Evolutionary conservation across 2,797 vertebrate species (phyloP), one percentile per base, ranked within the genome.

Genomic region (Furcifer pardalis): DNA sequence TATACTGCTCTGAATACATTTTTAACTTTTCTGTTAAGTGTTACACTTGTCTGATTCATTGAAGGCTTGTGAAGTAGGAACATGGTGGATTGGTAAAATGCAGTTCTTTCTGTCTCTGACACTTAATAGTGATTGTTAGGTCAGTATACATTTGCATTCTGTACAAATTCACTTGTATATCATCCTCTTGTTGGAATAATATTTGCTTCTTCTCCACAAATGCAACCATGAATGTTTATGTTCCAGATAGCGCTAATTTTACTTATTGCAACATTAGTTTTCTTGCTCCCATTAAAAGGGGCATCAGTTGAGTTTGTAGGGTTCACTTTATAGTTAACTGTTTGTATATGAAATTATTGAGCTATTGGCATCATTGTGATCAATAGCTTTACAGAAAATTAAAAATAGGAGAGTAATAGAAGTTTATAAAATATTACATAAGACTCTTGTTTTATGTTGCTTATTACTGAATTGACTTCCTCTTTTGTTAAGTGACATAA

Each of bases 41-140:
- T 77, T 81, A 83, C 91, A 89, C 87, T 80, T 87, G 86, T 93
- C 77, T 27, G 46, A 87, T 83, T 79, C 84, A 85, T 85, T 21
- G 75, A 86, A 82, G 83, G 62, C 59, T n/a, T 10, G 42, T 91
- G 83, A 88, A 83, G 85, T 73, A 44, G 42, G 19, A 5, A 17
- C 6, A 10, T 46, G 60, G 30, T 65, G 17, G 32, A 35, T 35
- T 2, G 59, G n/a, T 27, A 71, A 52, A 71, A n/a, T 21, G 35
- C 7, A 69, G 40, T 15, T 77, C 25, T 59, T 17, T 44, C n/a
- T 10, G 10, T 7, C 19, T 69, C 37, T 60, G 0, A 8, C 60
- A 60, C 56, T 4, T 23, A 73, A 44, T 6, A 40, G 32, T 17
- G 27, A 21, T 52, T 80, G 79, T 7, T n/a, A 13, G 15, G 32